Evolutionary conservation across 2,888 invertebrate genomes (phyloP).

Genomic region (Osmoderma eremita): DNA sequence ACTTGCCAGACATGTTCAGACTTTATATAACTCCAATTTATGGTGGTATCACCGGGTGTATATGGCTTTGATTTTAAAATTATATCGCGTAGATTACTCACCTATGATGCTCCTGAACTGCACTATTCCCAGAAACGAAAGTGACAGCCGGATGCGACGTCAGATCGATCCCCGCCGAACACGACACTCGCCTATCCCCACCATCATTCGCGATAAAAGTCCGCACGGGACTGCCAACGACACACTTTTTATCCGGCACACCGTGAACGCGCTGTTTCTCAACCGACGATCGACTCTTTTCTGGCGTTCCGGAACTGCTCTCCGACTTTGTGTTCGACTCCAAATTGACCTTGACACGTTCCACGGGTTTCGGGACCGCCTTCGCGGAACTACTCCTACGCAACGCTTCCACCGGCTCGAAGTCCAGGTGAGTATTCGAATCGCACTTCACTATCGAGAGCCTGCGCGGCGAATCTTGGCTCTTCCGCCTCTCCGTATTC

Average conservation of each 20-base stretch:
- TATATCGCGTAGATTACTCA: too few species aligned
- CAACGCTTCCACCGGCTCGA: slow-evolving; percentile 52
- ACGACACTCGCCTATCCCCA: slow-evolving; percentile 48
- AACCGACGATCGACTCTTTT: slow-evolving; percentile 37
- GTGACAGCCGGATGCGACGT: slow-evolving; percentile 60
- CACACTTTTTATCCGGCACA: slow-evolving; percentile 39
- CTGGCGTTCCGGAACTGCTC: slow-evolving; percentile 53
- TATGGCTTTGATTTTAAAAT: too few species aligned
- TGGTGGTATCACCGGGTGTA: too few species aligned
- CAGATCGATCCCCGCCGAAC: slow-evolving; percentile 59
- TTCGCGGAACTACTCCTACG: slow-evolving; percentile 54
- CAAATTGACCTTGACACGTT: slow-evolving; percentile 52
- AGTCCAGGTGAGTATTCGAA: slow-evolving; percentile 47
- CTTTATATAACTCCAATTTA: too few species aligned
- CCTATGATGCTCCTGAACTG: slow-evolving; percentile 57
- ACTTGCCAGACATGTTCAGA: too few species aligned
- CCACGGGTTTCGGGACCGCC: slow-evolving; percentile 52
- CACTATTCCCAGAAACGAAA: slow-evolving; percentile 54
- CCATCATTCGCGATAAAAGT: slow-evolving; percentile 37
- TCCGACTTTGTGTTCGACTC: slow-evolving; percentile 55
- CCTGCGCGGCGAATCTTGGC: slow-evolving; percentile 40
- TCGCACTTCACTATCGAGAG: slow-evolving; percentile 41
- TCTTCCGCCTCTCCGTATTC: slow-evolving; percentile 40
- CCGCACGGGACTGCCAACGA: slow-evolving; percentile 39
- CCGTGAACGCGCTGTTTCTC: slow-evolving; percentile 10